Base-by-base conservation (phyloP, 1,140 invertebrate species). In the Halyomorpha halys region DNA sequence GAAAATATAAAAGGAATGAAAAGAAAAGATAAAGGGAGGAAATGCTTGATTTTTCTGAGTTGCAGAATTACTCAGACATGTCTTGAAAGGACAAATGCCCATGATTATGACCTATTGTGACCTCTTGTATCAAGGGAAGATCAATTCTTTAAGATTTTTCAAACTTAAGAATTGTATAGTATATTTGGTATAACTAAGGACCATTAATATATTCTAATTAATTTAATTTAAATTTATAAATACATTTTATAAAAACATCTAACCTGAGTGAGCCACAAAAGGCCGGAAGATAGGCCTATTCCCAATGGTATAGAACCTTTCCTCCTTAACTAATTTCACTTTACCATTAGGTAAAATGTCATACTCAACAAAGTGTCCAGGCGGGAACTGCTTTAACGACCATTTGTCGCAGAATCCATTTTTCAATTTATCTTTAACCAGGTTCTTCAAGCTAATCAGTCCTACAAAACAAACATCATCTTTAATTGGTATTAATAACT, bases 321-420 rank as follows among this genome's bases (percentile, higher is more conserved):
- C 72, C 49, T 74, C 78, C 63, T 73, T 71, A n/a, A 83, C 71
- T 11, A 83, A 69, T 69, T 78, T 83, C 0, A 78, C 75, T 71
- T 75, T 79, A 5, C 83, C 83, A 71, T 79, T 73, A 13, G 79
- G 74, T 15, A 79, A 70, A 67, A 87, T 76, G 69, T 79, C 75
- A 73, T 84, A 87, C 66, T 82, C 78, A 69, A 84, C 81, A 64
- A 79, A 82, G 70, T 79, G 76, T 44, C 85, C 82, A 15, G 86
- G 85, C 27, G 78, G 77, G 70, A 87, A 86, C 66, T 84, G 86
- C 67, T 79, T 78, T 19, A 86, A 70, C 14, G 68, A 75, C 63
- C 77, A 78, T 49, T 70, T 72, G 39, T 75, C 70, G 3, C 78
- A 74, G 51, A 60, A 45, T 19, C 60, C 64, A 54, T 47, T 51